Conservation (phyloP, 1,140 invertebrate genomes). For the Onthophagus taurus region DNA sequence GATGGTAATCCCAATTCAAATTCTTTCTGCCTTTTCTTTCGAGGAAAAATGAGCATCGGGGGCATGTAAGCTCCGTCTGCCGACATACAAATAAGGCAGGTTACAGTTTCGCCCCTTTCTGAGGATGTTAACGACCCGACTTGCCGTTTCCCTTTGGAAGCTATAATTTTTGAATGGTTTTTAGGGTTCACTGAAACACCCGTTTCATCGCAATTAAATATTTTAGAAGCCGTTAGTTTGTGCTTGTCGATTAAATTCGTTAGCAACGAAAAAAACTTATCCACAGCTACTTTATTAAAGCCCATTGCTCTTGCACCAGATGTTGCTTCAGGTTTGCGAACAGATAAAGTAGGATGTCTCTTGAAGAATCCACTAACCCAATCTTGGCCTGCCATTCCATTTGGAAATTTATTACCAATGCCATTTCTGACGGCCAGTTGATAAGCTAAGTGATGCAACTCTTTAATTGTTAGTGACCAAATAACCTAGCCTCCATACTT, state of each 20-base stretch:
- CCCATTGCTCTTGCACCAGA: not conserved
- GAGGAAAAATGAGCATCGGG: slow-evolving; percentile 29
- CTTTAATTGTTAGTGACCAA: slow-evolving; percentile 18
- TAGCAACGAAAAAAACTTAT: slow-evolving; percentile 7
- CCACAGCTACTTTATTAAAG: slow-evolving; percentile 1
- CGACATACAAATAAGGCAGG: slow-evolving; percentile 3
- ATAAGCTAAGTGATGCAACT: slow-evolving; percentile 16
- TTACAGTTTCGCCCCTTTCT: slow-evolving; percentile 7
- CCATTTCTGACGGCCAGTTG: slow-evolving; percentile 19
- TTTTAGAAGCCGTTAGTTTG: not conserved
- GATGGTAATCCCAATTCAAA: slow-evolving; percentile 25
- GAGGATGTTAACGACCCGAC: slow-evolving; percentile 3
- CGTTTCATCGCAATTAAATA: slow-evolving; percentile 13
- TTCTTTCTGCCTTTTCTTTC: slow-evolving; percentile 27
- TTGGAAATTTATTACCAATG: slow-evolving; percentile 19
- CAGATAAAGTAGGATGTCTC: slow-evolving; percentile 1
- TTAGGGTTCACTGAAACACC: slow-evolving; percentile 7
- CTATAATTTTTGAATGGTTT: slow-evolving; percentile 2
- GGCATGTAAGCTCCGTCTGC: slow-evolving; percentile 7
- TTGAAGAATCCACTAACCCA: slow-evolving; percentile 16
- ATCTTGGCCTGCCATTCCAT: slow-evolving; percentile 24
- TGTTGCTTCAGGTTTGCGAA: not conserved
- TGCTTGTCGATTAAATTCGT: slow-evolving; percentile 1
- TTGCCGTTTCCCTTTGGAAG: slow-evolving; percentile 5
- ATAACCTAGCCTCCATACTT: slow-evolving; percentile 21